These are phyloP conservation scores for Nymphicus hollandicus DNA, from an alignment of 2,113 vertebrate species.

Conservation along the genomic window DNA sequence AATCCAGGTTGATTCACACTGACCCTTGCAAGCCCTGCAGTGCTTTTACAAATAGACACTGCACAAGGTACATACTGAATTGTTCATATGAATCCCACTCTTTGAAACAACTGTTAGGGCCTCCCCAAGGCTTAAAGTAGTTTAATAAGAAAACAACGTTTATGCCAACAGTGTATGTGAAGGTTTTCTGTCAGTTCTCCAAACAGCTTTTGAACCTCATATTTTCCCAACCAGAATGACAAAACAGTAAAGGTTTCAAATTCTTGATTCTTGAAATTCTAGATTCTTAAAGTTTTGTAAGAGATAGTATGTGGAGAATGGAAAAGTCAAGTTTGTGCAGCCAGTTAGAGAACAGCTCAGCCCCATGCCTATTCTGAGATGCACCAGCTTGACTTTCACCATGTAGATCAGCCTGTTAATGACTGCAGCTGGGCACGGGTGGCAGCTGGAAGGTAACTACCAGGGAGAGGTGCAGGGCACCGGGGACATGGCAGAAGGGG, in stretches of 20 bases:
- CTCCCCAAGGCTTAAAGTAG: not conserved
- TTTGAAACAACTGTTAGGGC: not conserved
- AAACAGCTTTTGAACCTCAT: not conserved
- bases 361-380: not conserved
- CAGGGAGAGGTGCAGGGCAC: not conserved
- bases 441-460: not conserved
- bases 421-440: not conserved
- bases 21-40: not conserved
- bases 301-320: not conserved
- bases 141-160: not conserved
- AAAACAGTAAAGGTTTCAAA: not conserved
- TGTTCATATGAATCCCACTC: not conserved
- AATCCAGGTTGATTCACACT: not conserved
- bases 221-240: not conserved
- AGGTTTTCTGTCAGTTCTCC: not conserved
- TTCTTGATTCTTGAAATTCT: not conserved
- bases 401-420: not conserved
- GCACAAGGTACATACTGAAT: not conserved
- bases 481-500: not conserved
- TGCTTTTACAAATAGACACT: not conserved
- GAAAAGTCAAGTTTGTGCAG: not conserved
- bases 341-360: not conserved
- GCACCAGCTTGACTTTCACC: not conserved
- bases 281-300: not conserved
- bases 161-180: not conserved